Conservation (phyloP, 2,888 invertebrate genomes). For the Steinernema hermaphroditum region DNA sequence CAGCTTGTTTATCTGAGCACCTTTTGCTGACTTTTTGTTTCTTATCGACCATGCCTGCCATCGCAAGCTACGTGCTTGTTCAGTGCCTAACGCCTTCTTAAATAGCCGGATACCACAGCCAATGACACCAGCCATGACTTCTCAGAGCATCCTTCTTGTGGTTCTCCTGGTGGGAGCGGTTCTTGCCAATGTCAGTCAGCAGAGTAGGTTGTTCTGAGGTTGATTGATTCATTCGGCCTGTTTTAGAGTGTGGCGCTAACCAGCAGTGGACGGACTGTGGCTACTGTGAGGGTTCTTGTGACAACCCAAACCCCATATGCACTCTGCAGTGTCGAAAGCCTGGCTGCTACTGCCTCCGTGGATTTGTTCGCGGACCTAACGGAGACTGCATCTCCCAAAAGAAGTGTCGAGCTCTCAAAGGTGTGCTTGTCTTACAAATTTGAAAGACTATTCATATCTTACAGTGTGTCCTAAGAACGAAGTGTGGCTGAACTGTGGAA, state of each 20-base stretch:
- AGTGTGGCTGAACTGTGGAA: conserved; percentile 27
- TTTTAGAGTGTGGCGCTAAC: conserved; percentile 21
- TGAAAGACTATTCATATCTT: too few relatives aligned
- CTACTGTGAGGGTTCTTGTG: conserved; percentile 29
- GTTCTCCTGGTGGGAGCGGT: background rate
- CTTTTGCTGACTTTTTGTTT: too few relatives aligned
- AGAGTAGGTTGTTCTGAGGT: background rate
- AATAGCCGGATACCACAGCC: too few relatives aligned
- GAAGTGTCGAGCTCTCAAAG: background rate
- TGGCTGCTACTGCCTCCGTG: conserved; percentile 32
- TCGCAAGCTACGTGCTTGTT: too few relatives aligned
- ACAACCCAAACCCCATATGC: conserved; percentile 28
- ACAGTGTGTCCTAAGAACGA: conserved; percentile 32
- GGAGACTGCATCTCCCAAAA: background rate
- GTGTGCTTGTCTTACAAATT: too few relatives aligned
- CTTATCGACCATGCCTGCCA: too few relatives aligned
- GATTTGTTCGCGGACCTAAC: conserved; percentile 29
- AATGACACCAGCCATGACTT: too few relatives aligned
- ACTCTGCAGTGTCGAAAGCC: conserved; percentile 26
- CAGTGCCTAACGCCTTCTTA: too few relatives aligned
- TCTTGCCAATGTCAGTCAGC: background rate
- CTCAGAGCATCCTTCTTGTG: background rate
- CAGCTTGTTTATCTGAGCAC: too few relatives aligned
- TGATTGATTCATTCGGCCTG: too few relatives aligned
- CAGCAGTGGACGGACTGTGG: conserved; percentile 29